Evolutionary conservation across 2,797 vertebrate genomes (phyloP).

Genomic region (Dryobates pubescens): DNA sequence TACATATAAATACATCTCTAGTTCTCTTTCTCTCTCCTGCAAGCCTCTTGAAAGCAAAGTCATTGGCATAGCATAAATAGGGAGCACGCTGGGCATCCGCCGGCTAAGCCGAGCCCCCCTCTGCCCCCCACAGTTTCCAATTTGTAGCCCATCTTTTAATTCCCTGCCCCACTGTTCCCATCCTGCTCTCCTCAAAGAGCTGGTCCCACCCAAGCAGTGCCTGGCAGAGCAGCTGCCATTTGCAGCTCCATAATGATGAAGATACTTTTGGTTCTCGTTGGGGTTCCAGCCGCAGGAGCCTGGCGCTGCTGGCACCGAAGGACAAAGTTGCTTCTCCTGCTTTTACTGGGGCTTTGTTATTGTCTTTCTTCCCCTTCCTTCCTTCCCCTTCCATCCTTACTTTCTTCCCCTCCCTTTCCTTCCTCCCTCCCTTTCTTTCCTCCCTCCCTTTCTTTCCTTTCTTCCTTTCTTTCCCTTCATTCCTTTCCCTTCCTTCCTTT

Average conservation of each 20-base stretch:
- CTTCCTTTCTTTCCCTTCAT: no score
- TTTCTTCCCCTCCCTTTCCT: no score
- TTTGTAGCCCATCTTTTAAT: conserved; percentile 54
- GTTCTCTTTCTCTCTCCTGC: neutral
- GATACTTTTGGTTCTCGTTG: conserved; percentile 7
- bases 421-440: no score
- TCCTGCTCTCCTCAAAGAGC: neutral
- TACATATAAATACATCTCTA: neutral
- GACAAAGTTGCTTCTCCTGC: conserved; percentile 1
- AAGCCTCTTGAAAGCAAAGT: conserved; percentile 31
- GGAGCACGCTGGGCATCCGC: neutral
- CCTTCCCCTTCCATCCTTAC: no score
- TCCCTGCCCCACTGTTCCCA: conserved; percentile 55
- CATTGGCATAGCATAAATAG: neutral
- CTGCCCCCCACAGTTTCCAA: neutral
- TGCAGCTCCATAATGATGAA: neutral
- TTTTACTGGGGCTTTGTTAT: neutral
- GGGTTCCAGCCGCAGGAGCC: conserved; percentile 26
- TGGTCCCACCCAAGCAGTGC: neutral
- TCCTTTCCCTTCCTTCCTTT: no score
- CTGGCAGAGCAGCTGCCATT: conserved; percentile 32
- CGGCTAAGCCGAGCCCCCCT: neutral
- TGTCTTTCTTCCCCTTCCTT: no score
- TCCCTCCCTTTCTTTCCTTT: no score
- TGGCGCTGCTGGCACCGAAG: conserved; percentile 1